Conservation (phyloP, 2,797 vertebrate species). For the Phoeniculus purpureus region DNA sequence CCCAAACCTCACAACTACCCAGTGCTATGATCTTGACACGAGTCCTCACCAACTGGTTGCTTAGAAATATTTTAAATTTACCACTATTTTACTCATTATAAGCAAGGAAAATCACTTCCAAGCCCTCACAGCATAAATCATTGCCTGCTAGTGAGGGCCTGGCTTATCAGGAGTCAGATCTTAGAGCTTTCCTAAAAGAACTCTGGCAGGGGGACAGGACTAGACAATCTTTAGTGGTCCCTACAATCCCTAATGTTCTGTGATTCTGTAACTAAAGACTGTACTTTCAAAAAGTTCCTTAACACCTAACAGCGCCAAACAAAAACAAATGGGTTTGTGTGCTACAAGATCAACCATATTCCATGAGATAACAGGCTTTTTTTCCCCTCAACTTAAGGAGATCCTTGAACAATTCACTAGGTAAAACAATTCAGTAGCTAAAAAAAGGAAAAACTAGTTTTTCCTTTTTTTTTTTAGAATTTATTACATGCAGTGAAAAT, state of each 20-base stretch:
- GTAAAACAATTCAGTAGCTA: no score
- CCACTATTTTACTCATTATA: neutral
- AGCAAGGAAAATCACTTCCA: neutral
- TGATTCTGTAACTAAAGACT: neutral
- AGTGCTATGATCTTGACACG: fast-evolving
- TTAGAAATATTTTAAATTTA: no score
- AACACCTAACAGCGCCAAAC: neutral
- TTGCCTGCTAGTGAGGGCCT: neutral
- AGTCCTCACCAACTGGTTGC: neutral
- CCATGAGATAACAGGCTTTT: neutral
- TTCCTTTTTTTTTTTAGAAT: neutral
- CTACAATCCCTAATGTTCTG: neutral
- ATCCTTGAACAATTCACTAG: no score
- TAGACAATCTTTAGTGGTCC: no score
- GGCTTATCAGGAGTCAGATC: neutral
- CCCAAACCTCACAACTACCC: neutral
- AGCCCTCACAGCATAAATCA: slow-evolving; percentile 12
- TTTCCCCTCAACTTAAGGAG: neutral
- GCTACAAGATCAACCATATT: slow-evolving; percentile 52
- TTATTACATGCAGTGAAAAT: neutral
- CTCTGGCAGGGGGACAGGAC: no score
- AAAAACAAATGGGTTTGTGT: slow-evolving; percentile 33
- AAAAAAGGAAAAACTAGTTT: no score
- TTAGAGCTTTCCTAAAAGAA: no score
- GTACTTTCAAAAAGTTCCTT: slow-evolving; percentile 37